A percentile compares a stretch with the other conserved stretches of the same genome.
phyloP scores from a whole-genome alignment of 2,113 vertebrate genomes.

The Gasterosteus aculeatus region DNA sequence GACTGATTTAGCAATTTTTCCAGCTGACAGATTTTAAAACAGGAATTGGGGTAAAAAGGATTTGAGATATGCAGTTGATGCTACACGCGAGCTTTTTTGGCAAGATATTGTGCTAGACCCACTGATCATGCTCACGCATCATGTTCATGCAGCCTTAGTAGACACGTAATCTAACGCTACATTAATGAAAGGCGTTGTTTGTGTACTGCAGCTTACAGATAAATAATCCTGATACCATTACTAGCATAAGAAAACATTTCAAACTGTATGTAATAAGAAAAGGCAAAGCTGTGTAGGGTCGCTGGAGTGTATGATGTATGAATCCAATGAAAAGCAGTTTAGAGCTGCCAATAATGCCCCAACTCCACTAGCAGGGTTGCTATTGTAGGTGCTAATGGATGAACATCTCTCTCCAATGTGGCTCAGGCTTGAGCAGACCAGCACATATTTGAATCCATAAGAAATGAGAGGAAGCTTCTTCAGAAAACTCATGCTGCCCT shows the following conservation, averaged over 20 bases:
- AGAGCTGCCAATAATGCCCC: background rate
- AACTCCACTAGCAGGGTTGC: background rate
- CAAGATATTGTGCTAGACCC: background rate
- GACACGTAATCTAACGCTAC: background rate
- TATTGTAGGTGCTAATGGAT: background rate
- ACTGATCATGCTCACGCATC: background rate
- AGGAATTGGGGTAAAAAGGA: background rate
- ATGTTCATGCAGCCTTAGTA: background rate
- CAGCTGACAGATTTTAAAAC: background rate
- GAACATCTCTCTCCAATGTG: background rate
- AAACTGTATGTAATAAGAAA: background rate
- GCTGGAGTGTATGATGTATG: background rate
- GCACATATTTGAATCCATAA: too few relatives aligned
- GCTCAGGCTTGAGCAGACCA: background rate
- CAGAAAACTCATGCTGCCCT: conserved; percentile 29
- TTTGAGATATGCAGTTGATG: background rate
- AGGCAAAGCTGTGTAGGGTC: background rate
- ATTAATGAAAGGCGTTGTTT: background rate
- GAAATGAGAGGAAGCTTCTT: conserved; percentile 53
- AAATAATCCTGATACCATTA: background rate
- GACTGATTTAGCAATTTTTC: background rate
- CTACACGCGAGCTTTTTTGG: too few relatives aligned
- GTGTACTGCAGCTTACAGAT: background rate
- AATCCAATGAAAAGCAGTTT: background rate
- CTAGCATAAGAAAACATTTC: background rate